phyloP scores from a whole-genome alignment of 2,888 invertebrate species.

The Muscina levida region DNA sequence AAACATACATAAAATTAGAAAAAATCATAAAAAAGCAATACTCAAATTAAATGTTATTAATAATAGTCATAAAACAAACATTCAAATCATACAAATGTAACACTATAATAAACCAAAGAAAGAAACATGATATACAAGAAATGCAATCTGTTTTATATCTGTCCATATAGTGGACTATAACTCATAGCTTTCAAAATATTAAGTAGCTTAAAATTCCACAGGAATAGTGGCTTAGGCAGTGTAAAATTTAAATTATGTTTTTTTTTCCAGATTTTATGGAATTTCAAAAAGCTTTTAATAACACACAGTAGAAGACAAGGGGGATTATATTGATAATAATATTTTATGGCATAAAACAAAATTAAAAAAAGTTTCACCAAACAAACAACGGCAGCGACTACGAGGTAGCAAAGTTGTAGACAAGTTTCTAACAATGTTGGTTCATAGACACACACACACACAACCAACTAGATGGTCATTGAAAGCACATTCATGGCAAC shows the following conservation, averaged over 20 bases:
- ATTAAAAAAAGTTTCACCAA: conserved; percentile 50
- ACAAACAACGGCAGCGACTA: conserved; percentile 37
- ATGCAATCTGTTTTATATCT: no score
- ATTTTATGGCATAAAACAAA: conserved; percentile 17
- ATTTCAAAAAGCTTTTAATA: conserved; percentile 39
- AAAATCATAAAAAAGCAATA: conserved; percentile 19
- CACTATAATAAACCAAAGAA: neutral
- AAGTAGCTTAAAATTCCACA: conserved; percentile 57
- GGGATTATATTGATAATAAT: neutral
- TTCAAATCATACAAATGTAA: conserved; percentile 12
- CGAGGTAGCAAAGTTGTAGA: conserved; percentile 38
- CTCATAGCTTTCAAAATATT: conserved; percentile 16
- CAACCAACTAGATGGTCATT: no score
- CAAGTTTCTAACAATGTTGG: conserved; percentile 52
- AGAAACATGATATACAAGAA: no score
- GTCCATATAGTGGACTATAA: neutral
- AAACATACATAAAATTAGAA: conserved; percentile 26
- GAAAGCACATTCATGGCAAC: no score
- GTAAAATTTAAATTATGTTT: no score
- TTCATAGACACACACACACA: neutral
- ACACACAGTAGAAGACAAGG: conserved; percentile 24
- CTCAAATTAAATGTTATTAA: conserved; percentile 12
- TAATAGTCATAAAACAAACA: conserved; percentile 13
- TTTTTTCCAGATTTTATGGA: no score
- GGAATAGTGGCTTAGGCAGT: no score